Evolutionary conservation across 2,113 vertebrate species (phyloP), one percentile per base, ranked within the genome.

Genomic region (Columba janthina): DNA sequence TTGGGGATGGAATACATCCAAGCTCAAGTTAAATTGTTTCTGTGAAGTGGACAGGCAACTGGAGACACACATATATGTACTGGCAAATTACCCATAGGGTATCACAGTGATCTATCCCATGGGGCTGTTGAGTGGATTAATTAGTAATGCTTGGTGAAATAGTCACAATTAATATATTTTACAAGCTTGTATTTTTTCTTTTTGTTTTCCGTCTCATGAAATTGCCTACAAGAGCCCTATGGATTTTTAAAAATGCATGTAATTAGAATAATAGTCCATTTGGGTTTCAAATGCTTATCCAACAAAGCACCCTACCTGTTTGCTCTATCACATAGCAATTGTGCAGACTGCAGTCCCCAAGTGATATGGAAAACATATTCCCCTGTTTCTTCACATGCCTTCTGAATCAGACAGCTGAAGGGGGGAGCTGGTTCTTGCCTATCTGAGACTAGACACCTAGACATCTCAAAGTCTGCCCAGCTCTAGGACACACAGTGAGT

Each of bases 61-160:
- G 66, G 18, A 79, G 46, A 75, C 89, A 87, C 44, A 18, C 32
- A 40, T 61, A 76, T 50, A 70, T 38, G 14, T 15, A 51, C 36
- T 48, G 64, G 60, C 29, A 67, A 93, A 88, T 60, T 88, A 51
- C 74, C 50, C 58, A 4, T n/a, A 60, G 86, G 61, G 20, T 90
- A 60, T 53, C 82, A 40, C 6, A 62, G 42, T 22, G 53, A 80
- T 74, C 44, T 90, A 11, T 48, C 88, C 53, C 53, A 2, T 31
- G 53, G 67, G 72, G 40, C 22, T 90, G n/a, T 56, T 90, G 90
- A 93, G 75, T 74, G 85, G 78, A 91, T 96, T 93, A 94, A 88
- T 95, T 95, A 91, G 78, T 71, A 85, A 85, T 91, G 64, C 87
- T 90, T 94, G 51, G 42, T 83, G 42, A 88, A 88, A 91, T 51